Evolutionary conservation across 2,888 invertebrate species (phyloP).

Genomic region (Nebria brevicollis): DNA sequence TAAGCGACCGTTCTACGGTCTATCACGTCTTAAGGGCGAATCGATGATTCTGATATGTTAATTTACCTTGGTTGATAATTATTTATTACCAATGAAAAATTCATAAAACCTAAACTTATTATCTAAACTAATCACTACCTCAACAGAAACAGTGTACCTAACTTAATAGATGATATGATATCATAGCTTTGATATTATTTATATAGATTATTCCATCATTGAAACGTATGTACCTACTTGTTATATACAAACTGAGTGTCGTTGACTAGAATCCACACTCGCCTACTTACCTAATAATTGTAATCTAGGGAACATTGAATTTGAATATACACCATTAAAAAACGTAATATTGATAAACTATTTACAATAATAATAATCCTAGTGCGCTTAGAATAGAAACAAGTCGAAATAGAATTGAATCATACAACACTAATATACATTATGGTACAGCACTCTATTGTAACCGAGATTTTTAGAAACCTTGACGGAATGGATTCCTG

Average conservation of each 20-base stretch:
- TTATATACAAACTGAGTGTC: constrained; percentile 42
- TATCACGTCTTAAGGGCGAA: constrained; percentile 47
- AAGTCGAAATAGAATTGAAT: neutral
- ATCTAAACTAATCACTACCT: neutral
- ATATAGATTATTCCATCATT: neutral
- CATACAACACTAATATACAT: constrained; percentile 35
- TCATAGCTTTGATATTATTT: neutral
- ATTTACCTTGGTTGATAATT: constrained; percentile 63
- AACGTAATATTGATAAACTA: constrained; percentile 30
- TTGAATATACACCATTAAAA: constrained; percentile 38
- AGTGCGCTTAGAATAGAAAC: constrained; percentile 13
- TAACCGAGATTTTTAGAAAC: constrained; percentile 66
- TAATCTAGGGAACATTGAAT: constrained; percentile 47
- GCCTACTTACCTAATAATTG: constrained; percentile 46
- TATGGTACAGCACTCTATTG: constrained; percentile 41
- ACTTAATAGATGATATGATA: neutral
- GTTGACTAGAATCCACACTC: constrained; percentile 46
- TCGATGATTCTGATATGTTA: constrained; percentile 63
- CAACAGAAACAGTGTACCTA: neutral
- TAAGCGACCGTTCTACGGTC: constrained; percentile 39
- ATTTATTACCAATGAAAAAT: constrained; percentile 47
- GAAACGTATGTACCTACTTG: neutral
- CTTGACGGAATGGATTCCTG: constrained; percentile 86
- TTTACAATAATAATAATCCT: constrained; percentile 26
- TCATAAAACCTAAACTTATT: constrained; percentile 17